Evolutionary conservation across 2,888 invertebrate genomes (phyloP).

Genomic region (Tipula helvola): DNA sequence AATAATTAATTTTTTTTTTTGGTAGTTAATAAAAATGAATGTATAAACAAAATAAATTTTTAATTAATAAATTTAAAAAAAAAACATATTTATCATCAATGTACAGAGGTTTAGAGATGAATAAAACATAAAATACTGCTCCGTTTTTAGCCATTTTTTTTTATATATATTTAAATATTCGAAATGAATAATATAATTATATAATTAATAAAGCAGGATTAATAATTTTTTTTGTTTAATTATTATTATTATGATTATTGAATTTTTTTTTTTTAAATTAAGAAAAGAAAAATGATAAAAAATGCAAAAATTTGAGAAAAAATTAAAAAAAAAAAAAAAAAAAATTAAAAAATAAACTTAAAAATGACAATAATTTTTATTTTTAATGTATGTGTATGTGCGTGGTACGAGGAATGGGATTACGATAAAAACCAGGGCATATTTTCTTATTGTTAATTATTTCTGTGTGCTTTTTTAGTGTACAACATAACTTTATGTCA

Average conservation of each 20-base stretch:
- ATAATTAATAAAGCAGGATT: slow-evolving; percentile 4
- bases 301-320: not conserved
- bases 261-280: not conserved
- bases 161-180: not conserved
- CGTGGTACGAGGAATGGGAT: not conserved
- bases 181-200: not conserved
- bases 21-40: not conserved
- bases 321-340: not conserved
- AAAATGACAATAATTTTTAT: slow-evolving; percentile 4
- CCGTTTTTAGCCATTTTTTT: not conserved
- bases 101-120: not conserved
- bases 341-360: not conserved
- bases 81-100: not conserved
- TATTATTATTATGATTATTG: not conserved
- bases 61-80: not conserved
- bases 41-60: not conserved
- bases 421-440: not conserved
- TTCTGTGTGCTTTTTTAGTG: not conserved
- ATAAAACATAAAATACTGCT: not conserved
- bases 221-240: not conserved
- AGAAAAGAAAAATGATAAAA: not conserved
- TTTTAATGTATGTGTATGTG: not conserved
- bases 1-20: not conserved
- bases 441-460: not conserved
- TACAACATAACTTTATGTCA: not conserved